A percentile compares a stretch with the other conserved stretches of the same genome.
These are phyloP conservation scores for Tiaroga cobitis DNA, from an alignment of 2,797 vertebrate species.

Conservation along the genomic window DNA sequence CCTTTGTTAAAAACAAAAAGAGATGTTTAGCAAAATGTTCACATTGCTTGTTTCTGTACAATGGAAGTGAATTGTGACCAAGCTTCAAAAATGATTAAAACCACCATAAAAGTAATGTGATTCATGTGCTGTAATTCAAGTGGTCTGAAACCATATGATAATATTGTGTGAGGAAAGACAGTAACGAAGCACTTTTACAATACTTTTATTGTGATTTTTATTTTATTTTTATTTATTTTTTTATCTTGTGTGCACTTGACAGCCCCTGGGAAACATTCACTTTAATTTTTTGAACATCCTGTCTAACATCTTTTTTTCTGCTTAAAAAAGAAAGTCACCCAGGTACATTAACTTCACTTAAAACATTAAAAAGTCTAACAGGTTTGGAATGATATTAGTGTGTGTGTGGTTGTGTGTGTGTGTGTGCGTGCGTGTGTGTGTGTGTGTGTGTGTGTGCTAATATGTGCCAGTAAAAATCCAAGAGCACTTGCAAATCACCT, in stretches of 20 bases:
- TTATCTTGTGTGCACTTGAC: neutral
- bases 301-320: neutral
- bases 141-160: neutral
- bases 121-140: neutral
- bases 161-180: neutral
- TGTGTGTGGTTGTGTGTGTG: too few relatives aligned
- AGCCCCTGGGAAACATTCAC: neutral
- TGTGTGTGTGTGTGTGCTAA: neutral
- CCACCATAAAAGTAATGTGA: neutral
- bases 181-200: neutral
- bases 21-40: neutral
- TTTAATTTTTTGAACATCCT: slow-evolving; percentile 4
- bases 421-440: too few relatives aligned
- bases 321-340: neutral
- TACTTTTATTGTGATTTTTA: neutral
- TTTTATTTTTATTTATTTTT: too few relatives aligned
- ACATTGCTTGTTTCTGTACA: neutral
- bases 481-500: neutral
- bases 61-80: neutral
- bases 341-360: neutral
- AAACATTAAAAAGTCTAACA: neutral
- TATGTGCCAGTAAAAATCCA: neutral
- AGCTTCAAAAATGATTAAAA: neutral
- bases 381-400: slow-evolving; percentile 12
- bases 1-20: neutral